Percentiles rank a stretch among this genome's conserved stretches.
Evolutionary conservation across 2,113 vertebrate species (phyloP).

Genomic region (Orycteropus afer): DNA sequence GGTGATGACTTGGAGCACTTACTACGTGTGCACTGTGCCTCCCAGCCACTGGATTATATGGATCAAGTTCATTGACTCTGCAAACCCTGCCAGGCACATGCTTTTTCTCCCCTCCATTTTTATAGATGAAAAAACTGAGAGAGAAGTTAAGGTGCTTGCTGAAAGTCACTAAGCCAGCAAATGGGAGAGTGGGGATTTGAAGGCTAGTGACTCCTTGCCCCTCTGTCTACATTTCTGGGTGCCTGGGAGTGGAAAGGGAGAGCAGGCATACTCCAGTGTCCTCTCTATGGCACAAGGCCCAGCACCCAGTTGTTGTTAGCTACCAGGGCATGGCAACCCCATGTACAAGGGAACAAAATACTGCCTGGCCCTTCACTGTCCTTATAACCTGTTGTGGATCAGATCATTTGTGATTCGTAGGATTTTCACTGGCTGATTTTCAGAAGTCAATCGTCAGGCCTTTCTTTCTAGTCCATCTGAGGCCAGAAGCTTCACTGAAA

Average conservation of each 20-base stretch:
- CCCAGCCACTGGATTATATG: accelerated
- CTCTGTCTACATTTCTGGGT: neutral
- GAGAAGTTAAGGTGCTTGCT: neutral
- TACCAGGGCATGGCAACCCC: neutral
- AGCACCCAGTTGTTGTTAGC: neutral
- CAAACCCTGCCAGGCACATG: neutral
- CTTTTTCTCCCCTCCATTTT: neutral
- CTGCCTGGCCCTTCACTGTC: neutral
- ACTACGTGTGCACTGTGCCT: accelerated
- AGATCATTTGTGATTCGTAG: neutral
- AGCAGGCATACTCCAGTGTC: too few species aligned
- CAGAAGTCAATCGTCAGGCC: too few species aligned
- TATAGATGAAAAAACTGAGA: neutral
- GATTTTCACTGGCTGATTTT: too few species aligned
- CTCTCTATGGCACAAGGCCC: neutral
- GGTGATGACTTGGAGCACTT: neutral
- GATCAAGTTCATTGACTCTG: neutral
- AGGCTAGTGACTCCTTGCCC: neutral
- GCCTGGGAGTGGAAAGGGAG: neutral
- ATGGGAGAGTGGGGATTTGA: neutral
- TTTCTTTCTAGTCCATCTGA: too few species aligned
- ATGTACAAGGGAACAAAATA: neutral
- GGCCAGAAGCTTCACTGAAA: too few species aligned
- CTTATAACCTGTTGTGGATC: neutral
- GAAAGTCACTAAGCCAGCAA: neutral